These are phyloP conservation scores for Epinephelus moara DNA, from an alignment of 2,113 vertebrate genomes.

Conservation along the genomic window DNA sequence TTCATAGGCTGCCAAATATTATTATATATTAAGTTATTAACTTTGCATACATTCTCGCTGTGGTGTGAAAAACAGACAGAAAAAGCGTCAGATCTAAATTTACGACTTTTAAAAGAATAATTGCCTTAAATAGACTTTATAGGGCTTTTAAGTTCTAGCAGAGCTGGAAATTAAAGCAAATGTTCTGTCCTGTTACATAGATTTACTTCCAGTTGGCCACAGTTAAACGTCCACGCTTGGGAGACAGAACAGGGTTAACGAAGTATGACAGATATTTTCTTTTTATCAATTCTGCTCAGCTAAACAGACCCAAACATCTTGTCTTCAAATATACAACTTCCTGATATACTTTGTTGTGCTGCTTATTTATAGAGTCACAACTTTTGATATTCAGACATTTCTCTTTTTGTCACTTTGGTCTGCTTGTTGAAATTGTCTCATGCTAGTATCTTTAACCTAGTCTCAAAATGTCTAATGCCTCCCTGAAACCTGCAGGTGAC, in stretches of 20 bases:
- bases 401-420: background rate
- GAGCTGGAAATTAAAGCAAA: background rate
- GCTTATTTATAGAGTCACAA: background rate
- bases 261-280: background rate
- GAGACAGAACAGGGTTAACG: background rate
- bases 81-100: conserved; percentile 14
- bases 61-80: background rate
- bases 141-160: conserved; percentile 9
- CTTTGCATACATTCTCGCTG: background rate
- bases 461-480: background rate
- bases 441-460: background rate
- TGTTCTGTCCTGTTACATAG: background rate
- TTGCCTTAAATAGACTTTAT: conserved; percentile 27
- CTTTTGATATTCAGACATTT: background rate
- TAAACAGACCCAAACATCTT: conserved; percentile 14
- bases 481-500: background rate
- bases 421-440: background rate
- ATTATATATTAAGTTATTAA: background rate
- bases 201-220: background rate
- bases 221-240: background rate
- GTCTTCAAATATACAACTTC: background rate
- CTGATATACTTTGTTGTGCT: background rate
- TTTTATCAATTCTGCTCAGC: background rate
- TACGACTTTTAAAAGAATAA: conserved; percentile 13
- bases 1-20: background rate